These are phyloP conservation scores for Gymnopithys bicolor DNA, from an alignment of 2,797 vertebrate genomes.

Conservation along the genomic window DNA sequence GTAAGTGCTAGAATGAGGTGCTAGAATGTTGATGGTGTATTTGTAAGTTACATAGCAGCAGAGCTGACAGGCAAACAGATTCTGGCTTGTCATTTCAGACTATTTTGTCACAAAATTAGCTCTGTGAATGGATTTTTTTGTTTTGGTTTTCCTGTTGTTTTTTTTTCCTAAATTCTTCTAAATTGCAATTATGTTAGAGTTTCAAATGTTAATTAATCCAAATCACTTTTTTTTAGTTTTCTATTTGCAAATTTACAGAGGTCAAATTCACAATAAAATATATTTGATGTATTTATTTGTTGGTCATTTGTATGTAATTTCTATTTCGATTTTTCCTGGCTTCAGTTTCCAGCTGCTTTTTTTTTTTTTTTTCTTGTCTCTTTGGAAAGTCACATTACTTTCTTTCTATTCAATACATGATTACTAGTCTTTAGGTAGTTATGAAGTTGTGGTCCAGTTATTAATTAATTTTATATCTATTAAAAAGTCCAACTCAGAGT, in stretches of 20 bases:
- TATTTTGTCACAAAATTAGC: constrained; percentile 42
- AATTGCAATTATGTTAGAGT: background rate
- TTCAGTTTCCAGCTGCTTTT: background rate
- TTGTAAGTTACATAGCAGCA: constrained; percentile 20
- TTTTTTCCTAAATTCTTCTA: background rate
- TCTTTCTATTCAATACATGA: background rate
- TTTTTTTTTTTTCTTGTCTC: background rate
- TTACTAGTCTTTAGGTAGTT: background rate
- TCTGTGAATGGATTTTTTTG: background rate
- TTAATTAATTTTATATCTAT: background rate
- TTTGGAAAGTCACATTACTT: background rate
- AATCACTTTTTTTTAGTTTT: background rate
- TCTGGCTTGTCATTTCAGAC: constrained; percentile 22
- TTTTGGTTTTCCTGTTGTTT: background rate
- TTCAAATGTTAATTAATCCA: background rate
- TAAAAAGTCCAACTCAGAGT: background rate
- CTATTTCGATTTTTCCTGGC: background rate
- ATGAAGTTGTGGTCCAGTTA: background rate
- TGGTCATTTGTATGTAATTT: background rate
- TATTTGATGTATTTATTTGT: background rate
- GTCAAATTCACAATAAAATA: background rate
- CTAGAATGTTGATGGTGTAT: constrained; percentile 44
- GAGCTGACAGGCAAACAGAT: constrained; percentile 33
- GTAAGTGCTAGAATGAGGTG: constrained; percentile 13
- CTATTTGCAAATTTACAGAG: background rate